These are phyloP conservation scores for Aythya fuligula DNA, from an alignment of 2,797 vertebrate species.

Conservation along the genomic window DNA sequence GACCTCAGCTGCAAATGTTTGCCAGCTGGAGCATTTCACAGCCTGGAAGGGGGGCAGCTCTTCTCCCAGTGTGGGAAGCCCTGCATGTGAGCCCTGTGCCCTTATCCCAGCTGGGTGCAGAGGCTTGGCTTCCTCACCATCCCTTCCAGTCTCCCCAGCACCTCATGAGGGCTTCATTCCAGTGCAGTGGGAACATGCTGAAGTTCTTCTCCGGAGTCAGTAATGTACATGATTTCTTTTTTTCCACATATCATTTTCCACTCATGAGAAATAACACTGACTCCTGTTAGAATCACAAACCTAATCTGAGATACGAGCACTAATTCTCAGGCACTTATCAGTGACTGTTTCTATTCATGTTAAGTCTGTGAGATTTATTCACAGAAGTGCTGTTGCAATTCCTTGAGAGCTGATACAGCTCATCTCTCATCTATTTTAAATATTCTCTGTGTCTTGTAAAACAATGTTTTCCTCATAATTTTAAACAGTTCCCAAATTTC, in stretches of 20 bases:
- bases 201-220: neutral
- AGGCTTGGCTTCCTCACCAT: neutral
- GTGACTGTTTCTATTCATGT: neutral
- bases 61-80: neutral
- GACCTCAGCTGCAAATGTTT: neutral
- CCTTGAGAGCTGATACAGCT: neutral
- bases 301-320: neutral
- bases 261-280: neutral
- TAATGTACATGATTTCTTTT: neutral
- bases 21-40: neutral
- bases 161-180: neutral
- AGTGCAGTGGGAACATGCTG: neutral
- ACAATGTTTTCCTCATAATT: neutral
- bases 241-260: neutral
- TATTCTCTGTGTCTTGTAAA: neutral
- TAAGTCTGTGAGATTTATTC: neutral
- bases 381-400: neutral
- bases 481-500: neutral
- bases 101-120: neutral
- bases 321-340: neutral
- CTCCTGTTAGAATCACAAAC: neutral
- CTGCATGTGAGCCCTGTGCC: neutral
- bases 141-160: neutral
- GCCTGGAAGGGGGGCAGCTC: neutral
- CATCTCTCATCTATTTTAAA: neutral